Conservation (phyloP, 2,113 vertebrate species). For the Melanostigma gelatinosum region DNA sequence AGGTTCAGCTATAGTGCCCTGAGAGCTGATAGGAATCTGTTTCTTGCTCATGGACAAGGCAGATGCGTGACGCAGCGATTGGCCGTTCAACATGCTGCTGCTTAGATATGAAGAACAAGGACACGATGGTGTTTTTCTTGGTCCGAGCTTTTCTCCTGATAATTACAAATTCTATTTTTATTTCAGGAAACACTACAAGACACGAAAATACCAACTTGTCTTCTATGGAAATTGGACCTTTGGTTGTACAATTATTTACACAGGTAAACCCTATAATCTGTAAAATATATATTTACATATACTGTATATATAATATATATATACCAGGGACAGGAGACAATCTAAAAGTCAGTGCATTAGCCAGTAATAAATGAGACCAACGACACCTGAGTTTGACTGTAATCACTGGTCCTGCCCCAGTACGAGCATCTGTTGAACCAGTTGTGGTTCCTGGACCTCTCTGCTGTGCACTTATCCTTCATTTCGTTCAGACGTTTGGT, state of each 20-base stretch:
- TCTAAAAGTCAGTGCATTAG: too few species aligned
- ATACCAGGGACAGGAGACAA: too few species aligned
- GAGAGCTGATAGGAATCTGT: background rate
- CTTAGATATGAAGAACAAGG: background rate
- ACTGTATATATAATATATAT: too few species aligned
- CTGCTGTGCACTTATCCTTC: background rate
- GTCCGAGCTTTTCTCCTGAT: background rate
- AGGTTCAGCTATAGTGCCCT: background rate
- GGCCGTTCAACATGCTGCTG: background rate
- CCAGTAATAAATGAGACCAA: too few species aligned
- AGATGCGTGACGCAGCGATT: background rate
- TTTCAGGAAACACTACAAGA: background rate
- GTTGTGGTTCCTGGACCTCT: too few species aligned
- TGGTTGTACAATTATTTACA: too few species aligned
- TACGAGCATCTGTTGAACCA: too few species aligned
- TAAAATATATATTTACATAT: too few species aligned
- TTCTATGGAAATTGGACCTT: too few species aligned
- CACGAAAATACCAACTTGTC: too few species aligned
- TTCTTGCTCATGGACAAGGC: background rate
- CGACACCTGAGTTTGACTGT: too few species aligned
- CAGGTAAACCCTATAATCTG: too few species aligned
- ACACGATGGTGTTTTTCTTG: background rate
- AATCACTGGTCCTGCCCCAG: background rate
- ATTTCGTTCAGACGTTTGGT: background rate
- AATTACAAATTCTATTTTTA: background rate